Conservation (phyloP, 2,888 invertebrate genomes). For the Phalera bucephala region DNA sequence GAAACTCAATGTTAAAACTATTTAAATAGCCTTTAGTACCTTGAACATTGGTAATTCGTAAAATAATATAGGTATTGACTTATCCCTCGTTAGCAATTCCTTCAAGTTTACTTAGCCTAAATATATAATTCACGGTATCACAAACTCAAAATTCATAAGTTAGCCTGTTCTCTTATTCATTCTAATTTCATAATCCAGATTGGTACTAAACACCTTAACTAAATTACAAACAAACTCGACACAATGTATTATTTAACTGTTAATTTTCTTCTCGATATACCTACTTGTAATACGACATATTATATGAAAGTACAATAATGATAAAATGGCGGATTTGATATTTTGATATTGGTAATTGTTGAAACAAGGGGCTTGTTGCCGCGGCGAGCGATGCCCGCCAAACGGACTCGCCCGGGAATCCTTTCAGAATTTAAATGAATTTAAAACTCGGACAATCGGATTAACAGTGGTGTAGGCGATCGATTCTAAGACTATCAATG, state of each 20-base stretch:
- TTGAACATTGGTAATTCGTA: too few relatives aligned
- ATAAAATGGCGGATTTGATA: conserved; percentile 28
- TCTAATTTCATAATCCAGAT: conserved; percentile 4
- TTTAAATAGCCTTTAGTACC: too few relatives aligned
- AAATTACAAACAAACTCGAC: conserved; percentile 17
- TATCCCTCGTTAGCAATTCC: too few relatives aligned
- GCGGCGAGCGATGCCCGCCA: neutral
- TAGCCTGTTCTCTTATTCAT: too few relatives aligned
- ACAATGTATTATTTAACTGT: conserved; percentile 31
- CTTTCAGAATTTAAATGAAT: conserved; percentile 51
- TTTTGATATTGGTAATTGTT: conserved; percentile 43
- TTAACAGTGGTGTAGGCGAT: conserved; percentile 15
- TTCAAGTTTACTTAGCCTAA: too few relatives aligned
- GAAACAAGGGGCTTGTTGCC: conserved; percentile 45
- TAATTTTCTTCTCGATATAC: conserved; percentile 25
- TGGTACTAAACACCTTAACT: conserved; percentile 10
- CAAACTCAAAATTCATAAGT: too few relatives aligned
- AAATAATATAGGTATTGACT: too few relatives aligned
- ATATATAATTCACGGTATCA: too few relatives aligned
- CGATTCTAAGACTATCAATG: too few relatives aligned
- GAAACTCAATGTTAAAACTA: too few relatives aligned
- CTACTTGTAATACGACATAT: conserved; percentile 27
- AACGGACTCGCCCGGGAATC: conserved; percentile 16
- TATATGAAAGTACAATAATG: conserved; percentile 19
- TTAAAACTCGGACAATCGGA: conserved; percentile 46